Conservation (phyloP, 2,113 vertebrate species). For the Myotis yumanensis region DNA sequence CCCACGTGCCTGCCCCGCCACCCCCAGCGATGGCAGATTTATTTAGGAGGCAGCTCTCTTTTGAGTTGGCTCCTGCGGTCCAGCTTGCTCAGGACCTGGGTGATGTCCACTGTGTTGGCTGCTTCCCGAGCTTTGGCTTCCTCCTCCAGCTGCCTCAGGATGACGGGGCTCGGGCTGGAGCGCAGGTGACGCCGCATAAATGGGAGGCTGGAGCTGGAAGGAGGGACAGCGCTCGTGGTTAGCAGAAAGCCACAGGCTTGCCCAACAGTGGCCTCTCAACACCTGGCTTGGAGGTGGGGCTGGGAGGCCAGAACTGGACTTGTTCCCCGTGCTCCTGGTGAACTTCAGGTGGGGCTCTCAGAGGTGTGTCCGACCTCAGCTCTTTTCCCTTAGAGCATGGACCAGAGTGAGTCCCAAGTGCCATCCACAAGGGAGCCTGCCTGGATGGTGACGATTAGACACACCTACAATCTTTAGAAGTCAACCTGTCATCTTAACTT, state of each 20-base stretch:
- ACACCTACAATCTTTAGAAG: not conserved
- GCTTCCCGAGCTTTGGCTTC: slow-evolving; percentile 93
- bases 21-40: not conserved
- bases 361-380: not conserved
- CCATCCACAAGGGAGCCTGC: not conserved
- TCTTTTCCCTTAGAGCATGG: not conserved
- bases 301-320: not conserved
- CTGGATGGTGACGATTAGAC: rapidly evolving
- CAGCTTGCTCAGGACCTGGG: slow-evolving; percentile 99
- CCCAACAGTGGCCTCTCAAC: rapidly evolving
- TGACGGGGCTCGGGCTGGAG: slow-evolving; percentile 94
- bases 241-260: not conserved
- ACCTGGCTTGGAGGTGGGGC: rapidly evolving
- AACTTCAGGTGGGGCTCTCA: not conserved
- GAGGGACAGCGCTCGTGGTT: not conserved
- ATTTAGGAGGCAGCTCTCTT: slow-evolving; percentile 81
- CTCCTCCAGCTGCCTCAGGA: slow-evolving; percentile 92
- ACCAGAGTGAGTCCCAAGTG: not conserved
- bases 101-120: slow-evolving; percentile 93
- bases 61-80: slow-evolving; percentile 91
- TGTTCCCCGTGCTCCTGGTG: not conserved
- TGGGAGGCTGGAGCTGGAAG: slow-evolving; percentile 84
- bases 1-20: rapidly evolving
- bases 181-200: slow-evolving; percentile 91
- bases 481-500: not conserved